A percentile compares a stretch with the other conserved stretches of the same genome.
These are phyloP conservation scores for Teleogryllus occipitalis DNA, from an alignment of 1,140 invertebrate genomes.

Conservation along the genomic window DNA sequence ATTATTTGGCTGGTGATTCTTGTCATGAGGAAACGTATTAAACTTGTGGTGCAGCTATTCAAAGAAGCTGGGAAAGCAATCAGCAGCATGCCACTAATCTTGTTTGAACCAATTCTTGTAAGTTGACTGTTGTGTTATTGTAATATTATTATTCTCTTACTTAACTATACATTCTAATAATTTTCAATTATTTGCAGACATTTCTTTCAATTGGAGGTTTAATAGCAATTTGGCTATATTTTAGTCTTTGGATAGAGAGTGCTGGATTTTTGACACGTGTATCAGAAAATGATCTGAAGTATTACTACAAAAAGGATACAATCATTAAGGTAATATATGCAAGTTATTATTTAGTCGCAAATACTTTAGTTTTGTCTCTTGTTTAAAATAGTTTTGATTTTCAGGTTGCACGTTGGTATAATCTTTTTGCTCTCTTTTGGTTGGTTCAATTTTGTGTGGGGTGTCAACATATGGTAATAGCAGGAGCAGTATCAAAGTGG, in stretches of 20 bases:
- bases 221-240: conserved; percentile 50
- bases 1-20: conserved; percentile 57
- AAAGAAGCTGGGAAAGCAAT: conserved; percentile 68
- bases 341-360: conserved; percentile 17
- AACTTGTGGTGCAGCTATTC: conserved; percentile 60
- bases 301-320: conserved; percentile 42
- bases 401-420: conserved; percentile 54
- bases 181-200: conserved; percentile 44
- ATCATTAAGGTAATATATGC: conserved; percentile 38
- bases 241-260: conserved; percentile 52
- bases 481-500: conserved; percentile 65
- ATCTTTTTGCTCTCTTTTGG: conserved; percentile 63
- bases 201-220: conserved; percentile 47
- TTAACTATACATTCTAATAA: conserved; percentile 12
- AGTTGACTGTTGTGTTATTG: conserved; percentile 27
- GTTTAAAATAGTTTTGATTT: background rate
- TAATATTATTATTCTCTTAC: background rate
- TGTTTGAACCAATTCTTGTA: conserved; percentile 67
- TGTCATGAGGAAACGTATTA: conserved; percentile 62
- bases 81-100: conserved; percentile 56
- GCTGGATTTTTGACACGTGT: conserved; percentile 43
- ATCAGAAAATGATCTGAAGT: conserved; percentile 31
- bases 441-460: conserved; percentile 63
- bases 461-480: conserved; percentile 69
- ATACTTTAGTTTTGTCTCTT: background rate